Percentiles rank a stretch among this genome's conserved stretches.
These are phyloP conservation scores for Lutraria rhynchaena DNA, from an alignment of 1,140 invertebrate species.

Conservation along the genomic window DNA sequence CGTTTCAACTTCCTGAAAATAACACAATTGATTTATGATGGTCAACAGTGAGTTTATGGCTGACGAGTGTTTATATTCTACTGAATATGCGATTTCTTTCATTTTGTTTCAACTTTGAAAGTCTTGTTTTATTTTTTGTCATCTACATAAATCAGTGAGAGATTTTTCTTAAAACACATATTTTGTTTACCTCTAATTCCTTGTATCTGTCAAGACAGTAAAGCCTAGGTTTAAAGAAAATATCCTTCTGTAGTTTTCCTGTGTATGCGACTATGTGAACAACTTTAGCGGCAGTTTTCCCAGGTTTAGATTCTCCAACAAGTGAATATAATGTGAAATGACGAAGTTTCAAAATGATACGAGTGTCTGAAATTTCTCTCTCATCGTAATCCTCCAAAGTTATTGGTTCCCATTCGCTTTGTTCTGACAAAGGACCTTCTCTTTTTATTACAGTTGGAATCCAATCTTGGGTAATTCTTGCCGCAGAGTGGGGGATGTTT, in stretches of 20 bases:
- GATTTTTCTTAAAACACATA: too few species aligned
- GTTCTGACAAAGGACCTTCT: constrained; percentile 5
- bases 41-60: not conserved
- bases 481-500: constrained; percentile 48
- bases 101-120: too few species aligned
- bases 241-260: constrained; percentile 15
- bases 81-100: not conserved
- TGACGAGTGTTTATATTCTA: not conserved
- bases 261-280: constrained; percentile 50
- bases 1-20: constrained; percentile 37
- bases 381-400: constrained; percentile 37
- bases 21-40: not conserved
- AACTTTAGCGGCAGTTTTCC: constrained; percentile 45
- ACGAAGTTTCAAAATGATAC: constrained; percentile 25
- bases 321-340: constrained; percentile 49
- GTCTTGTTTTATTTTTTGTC: too few species aligned
- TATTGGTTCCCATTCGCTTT: constrained; percentile 24
- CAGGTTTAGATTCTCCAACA: constrained; percentile 40
- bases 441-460: constrained; percentile 30
- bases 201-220: constrained; percentile 46
- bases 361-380: not conserved
- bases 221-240: constrained; percentile 49
- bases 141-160: too few species aligned
- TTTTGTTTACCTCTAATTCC: constrained; percentile 39
- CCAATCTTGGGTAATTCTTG: constrained; percentile 25